phyloP scores from a whole-genome alignment of 2,797 vertebrate genomes.

The Poeciliopsis paucimaculata region DNA sequence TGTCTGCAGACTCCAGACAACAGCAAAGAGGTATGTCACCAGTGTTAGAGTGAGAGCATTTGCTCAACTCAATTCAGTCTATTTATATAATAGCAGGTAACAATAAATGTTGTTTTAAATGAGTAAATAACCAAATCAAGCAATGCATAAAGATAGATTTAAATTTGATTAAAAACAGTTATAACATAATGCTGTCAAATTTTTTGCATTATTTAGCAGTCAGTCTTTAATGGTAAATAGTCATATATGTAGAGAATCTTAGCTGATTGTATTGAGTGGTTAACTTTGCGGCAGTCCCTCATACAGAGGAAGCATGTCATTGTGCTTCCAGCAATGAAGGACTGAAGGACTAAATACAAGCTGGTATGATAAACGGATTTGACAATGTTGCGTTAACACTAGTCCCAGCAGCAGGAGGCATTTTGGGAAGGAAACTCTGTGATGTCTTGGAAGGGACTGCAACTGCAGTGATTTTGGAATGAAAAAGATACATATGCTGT shows the following conservation, averaged over 20 bases:
- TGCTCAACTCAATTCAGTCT: not conserved
- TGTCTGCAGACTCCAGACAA: conserved; percentile 87
- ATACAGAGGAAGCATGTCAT: not conserved
- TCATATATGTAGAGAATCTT: not conserved
- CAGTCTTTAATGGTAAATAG: not conserved
- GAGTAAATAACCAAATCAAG: not conserved
- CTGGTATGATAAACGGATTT: too few species aligned
- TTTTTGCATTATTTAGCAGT: not conserved
- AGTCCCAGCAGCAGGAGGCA: too few species aligned
- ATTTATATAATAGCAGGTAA: not conserved
- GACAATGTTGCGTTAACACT: too few species aligned
- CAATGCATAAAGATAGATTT: not conserved
- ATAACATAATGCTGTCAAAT: not conserved
- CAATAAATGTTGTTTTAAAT: not conserved
- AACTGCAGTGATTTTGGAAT: too few species aligned
- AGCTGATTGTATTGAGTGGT: not conserved
- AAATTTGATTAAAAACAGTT: not conserved
- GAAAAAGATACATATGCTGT: too few species aligned
- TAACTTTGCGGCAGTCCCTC: not conserved
- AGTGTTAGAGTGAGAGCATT: not conserved
- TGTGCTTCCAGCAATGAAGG: too few species aligned
- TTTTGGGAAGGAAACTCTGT: too few species aligned
- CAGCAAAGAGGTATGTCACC: conserved; percentile 85
- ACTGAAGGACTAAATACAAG: too few species aligned
- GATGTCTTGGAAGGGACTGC: too few species aligned